phyloP scores from a whole-genome alignment of 2,888 invertebrate genomes.

The Agonopterix alstromeriana region DNA sequence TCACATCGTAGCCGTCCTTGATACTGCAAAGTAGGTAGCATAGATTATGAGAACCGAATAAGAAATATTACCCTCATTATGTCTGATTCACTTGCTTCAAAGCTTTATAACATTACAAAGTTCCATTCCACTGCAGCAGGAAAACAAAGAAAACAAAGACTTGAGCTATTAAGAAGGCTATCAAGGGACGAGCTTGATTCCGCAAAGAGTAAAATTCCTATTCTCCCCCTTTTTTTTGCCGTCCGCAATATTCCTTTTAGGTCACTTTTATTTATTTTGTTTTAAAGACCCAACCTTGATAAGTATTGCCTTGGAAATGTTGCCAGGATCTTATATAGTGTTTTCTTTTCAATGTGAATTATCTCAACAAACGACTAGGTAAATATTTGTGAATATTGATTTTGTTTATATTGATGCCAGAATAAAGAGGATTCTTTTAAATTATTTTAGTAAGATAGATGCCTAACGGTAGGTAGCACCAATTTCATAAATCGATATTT shows the following conservation, averaged over 20 bases:
- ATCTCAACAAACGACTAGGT: too few relatives aligned
- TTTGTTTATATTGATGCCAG: too few relatives aligned
- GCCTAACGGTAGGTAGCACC: too few relatives aligned
- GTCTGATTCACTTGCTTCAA: constrained; percentile 3
- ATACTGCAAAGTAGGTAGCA: too few relatives aligned
- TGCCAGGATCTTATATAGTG: too few relatives aligned
- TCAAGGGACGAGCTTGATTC: constrained; percentile 14
- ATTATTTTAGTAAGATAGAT: too few relatives aligned
- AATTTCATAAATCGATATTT: too few relatives aligned
- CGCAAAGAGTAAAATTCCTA: constrained; percentile 19
- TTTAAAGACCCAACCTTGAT: constrained; percentile 1
- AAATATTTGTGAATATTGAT: too few relatives aligned
- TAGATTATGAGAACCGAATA: background rate
- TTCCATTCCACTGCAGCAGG: constrained; percentile 13
- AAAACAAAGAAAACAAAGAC: constrained; percentile 15
- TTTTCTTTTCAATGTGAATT: too few relatives aligned
- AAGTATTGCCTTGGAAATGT: background rate
- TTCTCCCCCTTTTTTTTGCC: background rate
- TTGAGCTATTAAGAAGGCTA: constrained; percentile 15
- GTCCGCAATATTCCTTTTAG: background rate
- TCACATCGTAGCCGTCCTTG: too few relatives aligned
- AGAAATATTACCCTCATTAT: background rate
- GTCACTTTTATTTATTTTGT: background rate
- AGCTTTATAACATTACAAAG: constrained; percentile 14
- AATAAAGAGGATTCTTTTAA: too few relatives aligned